Conservation (phyloP, 2,888 invertebrate species). For the Cyrtodaria siliqua region DNA sequence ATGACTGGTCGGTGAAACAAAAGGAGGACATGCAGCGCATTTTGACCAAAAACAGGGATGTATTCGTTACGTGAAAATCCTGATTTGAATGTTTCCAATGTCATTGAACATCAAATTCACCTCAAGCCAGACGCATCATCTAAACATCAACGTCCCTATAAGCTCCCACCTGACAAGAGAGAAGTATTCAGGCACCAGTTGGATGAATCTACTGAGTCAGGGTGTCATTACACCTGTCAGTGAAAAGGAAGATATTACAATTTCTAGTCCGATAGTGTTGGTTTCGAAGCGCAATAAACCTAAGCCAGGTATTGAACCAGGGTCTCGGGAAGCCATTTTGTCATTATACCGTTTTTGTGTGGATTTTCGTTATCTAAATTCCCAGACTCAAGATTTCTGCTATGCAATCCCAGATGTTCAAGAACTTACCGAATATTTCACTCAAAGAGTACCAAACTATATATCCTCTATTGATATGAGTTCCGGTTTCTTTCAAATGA, state of each 20-base stretch:
- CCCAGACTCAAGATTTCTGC: slow-evolving; percentile 44
- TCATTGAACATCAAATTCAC: slow-evolving; percentile 23
- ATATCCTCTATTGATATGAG: slow-evolving; percentile 55
- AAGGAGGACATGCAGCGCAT: background rate
- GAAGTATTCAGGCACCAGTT: slow-evolving; percentile 31
- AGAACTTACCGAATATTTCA: slow-evolving; percentile 39
- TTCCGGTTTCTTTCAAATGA: slow-evolving; percentile 38
- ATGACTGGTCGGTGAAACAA: background rate
- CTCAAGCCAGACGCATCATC: slow-evolving; percentile 26
- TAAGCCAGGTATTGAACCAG: slow-evolving; percentile 14
- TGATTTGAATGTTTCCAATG: slow-evolving; percentile 14
- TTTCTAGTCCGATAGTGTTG: slow-evolving; percentile 37
- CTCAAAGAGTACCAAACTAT: slow-evolving; percentile 46
- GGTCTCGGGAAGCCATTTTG: slow-evolving; percentile 32
- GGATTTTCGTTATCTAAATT: slow-evolving; percentile 48
- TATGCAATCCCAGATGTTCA: slow-evolving; percentile 41
- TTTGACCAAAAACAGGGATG: slow-evolving; percentile 8
- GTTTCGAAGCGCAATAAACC: slow-evolving; percentile 42
- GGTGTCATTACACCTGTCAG: slow-evolving; percentile 34
- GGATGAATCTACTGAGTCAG: slow-evolving; percentile 35
- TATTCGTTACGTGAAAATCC: slow-evolving; percentile 25
- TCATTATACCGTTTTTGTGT: slow-evolving; percentile 40
- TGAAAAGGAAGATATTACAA: slow-evolving; percentile 28
- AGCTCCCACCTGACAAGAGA: slow-evolving; percentile 24
- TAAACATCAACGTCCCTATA: slow-evolving; percentile 39